A percentile compares a stretch with the other conserved stretches of the same genome.
Evolutionary conservation across 2,888 invertebrate species (phyloP).

Genomic region (Hoplodrina ambigua): DNA sequence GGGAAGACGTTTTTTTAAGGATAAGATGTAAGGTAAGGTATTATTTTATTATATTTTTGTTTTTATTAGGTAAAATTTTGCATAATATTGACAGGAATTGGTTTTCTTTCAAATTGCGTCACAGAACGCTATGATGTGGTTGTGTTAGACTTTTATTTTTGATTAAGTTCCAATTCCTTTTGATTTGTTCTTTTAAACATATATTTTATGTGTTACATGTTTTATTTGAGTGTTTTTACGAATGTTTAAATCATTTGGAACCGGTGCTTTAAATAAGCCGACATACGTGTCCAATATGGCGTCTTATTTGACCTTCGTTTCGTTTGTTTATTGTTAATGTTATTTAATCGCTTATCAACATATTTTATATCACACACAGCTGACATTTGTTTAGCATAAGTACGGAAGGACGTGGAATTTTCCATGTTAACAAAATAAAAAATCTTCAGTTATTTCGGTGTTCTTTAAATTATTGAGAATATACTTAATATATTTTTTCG

Average conservation of each 20-base stretch:
- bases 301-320: conserved; percentile 61
- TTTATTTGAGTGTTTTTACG: conserved; percentile 5
- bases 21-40: conserved; percentile 78
- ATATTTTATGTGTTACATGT: conserved; percentile 7
- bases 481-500: background rate
- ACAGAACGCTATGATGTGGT: conserved; percentile 64
- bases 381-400: conserved; percentile 32
- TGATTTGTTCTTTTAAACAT: conserved; percentile 6
- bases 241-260: conserved; percentile 24
- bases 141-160: conserved; percentile 35
- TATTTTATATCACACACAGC: conserved; percentile 30
- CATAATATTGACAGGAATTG: conserved; percentile 32
- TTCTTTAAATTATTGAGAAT: too few relatives aligned
- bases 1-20: conserved; percentile 67
- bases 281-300: conserved; percentile 57
- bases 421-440: conserved; percentile 7
- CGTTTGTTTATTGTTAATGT: conserved; percentile 57
- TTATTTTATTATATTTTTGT: conserved; percentile 58
- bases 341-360: conserved; percentile 52
- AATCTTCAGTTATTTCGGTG: background rate
- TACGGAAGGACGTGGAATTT: conserved; percentile 16
- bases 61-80: conserved; percentile 46
- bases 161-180: background rate
- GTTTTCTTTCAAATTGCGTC: conserved; percentile 56
- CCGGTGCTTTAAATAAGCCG: conserved; percentile 58